Percentiles rank a stretch among this genome's conserved stretches.
phyloP scores from a whole-genome alignment of 2,113 vertebrate species.

The Callorhinus ursinus region DNA sequence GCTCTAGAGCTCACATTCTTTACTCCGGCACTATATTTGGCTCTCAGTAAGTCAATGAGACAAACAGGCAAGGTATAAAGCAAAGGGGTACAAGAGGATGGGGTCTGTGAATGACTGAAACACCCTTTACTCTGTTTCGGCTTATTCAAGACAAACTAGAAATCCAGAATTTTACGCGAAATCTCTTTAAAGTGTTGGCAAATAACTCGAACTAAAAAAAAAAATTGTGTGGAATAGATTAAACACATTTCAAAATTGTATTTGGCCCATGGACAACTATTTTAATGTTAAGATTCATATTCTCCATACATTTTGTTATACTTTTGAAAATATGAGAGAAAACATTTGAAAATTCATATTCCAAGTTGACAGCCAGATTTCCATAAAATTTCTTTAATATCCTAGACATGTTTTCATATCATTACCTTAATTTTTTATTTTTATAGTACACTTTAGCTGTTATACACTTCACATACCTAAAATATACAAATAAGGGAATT shows the following conservation, averaged over 20 bases:
- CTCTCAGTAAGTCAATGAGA: not conserved
- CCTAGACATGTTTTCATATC: not conserved
- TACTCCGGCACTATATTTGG: not conserved
- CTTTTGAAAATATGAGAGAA: not conserved
- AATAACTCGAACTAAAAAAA: conserved; percentile 7
- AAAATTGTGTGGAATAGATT: not conserved
- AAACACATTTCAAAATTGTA: not conserved
- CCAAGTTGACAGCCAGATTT: not conserved
- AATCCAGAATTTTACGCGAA: not conserved
- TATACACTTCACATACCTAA: not conserved
- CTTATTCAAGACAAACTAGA: not conserved
- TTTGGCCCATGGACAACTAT: not conserved
- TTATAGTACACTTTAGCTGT: not conserved
- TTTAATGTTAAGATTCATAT: conserved; percentile 35
- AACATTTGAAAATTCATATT: conserved; percentile 25
- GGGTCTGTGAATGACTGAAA: not conserved
- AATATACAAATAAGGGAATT: not conserved
- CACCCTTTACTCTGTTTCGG: not conserved
- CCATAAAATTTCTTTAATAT: conserved; percentile 24
- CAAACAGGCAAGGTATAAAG: not conserved
- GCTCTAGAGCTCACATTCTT: not conserved
- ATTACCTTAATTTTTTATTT: not conserved
- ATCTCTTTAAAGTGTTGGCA: not conserved
- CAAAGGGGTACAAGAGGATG: not conserved
- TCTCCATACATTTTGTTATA: conserved; percentile 14